Base-by-base conservation (phyloP, 2,113 vertebrate genomes). In the Rhinoderma darwinii region DNA sequence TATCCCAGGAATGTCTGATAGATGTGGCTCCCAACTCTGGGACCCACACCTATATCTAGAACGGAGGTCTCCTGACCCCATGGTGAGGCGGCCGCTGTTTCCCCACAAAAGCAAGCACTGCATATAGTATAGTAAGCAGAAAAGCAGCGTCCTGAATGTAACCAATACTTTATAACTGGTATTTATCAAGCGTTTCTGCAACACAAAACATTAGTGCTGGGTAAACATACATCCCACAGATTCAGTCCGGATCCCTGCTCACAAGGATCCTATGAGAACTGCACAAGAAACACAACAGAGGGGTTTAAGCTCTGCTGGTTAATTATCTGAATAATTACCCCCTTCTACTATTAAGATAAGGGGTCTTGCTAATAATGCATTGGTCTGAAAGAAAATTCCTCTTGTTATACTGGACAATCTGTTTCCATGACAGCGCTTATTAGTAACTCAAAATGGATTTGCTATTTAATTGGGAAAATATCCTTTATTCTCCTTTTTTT, bases 401-500 rank as follows among this genome's bases (percentile, higher is more conserved):
- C 92, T 94, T 92, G 84, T 81, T 92, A 91, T 86, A 91, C 92
- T 92, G 92, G 92, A 92, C 93, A 47, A 89, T 89, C 88, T 91
- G 92, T 94, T 93, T 89, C 93, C 92, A 93, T 92, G 92, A 88
- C 92, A 93, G 94, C 93, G 84, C 92, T 92, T 94, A 94, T 93
- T 93, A 94, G 93, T 91, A 91, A 93, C 91, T 90, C 92, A 91
- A 94, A 94, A 93, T 93, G 92, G 91, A 92, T 93, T 92, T 90
- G 90, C 91, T 90, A 89, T 91, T 90, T 92, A 82, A 90, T 90
- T 93, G 91, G 91, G 88, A 91, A 91, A 93, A 91, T 89, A 89
- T 90, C 78, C 91, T 93, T 56, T 61, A 59, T 74, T 86, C 35
- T 70, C 18, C n/a, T 43, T 44, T 27, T 73, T 73, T 44, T 74